Conservation (phyloP, 2,888 invertebrate species). For the Tryphoninae sp. region DNA sequence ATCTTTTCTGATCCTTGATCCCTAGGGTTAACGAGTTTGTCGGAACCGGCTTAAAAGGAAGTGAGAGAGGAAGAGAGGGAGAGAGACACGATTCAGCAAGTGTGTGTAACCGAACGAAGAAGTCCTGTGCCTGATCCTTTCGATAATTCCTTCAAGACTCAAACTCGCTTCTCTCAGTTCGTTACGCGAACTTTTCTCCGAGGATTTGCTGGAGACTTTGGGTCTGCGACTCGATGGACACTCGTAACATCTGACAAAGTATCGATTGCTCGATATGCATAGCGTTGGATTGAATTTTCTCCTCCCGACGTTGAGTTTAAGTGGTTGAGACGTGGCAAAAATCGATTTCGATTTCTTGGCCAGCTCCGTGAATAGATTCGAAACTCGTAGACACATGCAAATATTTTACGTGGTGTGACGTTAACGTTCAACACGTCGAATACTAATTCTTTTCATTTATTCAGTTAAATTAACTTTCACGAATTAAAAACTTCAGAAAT, state of each 20-base stretch:
- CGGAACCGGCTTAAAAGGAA: background rate
- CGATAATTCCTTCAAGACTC: background rate
- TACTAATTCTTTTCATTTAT: background rate
- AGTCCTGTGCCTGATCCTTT: constrained; percentile 15
- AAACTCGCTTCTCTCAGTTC: background rate
- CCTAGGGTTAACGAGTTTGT: constrained; percentile 30
- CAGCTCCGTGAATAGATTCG: constrained; percentile 17
- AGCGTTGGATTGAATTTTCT: constrained; percentile 5
- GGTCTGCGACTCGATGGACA: background rate
- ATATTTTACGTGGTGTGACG: background rate
- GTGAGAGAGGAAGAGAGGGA: background rate
- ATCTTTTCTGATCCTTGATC: constrained; percentile 29
- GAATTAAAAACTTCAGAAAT: background rate
- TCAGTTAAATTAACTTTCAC: too few species aligned
- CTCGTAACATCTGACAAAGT: background rate
- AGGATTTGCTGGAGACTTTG: background rate
- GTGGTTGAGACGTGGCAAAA: background rate
- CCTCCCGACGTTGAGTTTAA: background rate
- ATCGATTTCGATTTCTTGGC: constrained; percentile 9
- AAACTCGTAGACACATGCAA: background rate
- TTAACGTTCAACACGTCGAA: background rate
- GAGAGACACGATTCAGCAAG: background rate
- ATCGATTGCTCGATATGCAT: background rate
- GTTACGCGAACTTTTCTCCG: background rate
- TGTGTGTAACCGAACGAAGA: background rate